Base-by-base conservation (phyloP, 2,888 invertebrate species). In the Platycheirus albimanus region DNA sequence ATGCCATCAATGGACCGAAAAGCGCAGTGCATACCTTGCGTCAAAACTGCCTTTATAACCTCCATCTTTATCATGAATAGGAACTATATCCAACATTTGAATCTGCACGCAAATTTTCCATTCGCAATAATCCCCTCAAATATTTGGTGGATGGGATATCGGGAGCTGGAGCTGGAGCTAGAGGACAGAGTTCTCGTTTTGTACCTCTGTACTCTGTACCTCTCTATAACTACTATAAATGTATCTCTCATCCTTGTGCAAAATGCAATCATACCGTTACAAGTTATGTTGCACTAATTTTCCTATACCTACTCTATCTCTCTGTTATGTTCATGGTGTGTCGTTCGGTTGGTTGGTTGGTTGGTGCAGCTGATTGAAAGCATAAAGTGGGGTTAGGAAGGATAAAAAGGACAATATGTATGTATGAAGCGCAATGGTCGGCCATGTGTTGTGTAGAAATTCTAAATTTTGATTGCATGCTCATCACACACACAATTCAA, bases 391-490 rank as follows among this genome's bases (percentile, higher is more conserved):
- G 38, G 56, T 15, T 33, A 47, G 24, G 58, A 24, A n/a, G 28
- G 20, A n/a, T n/a, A n/a, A 43, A 63, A 54, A 52, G 51, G 30
- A 15, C 24, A 33, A 11, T 19, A 24, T 43, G 51, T n/a, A n/a
- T n/a, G n/a, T n/a, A n/a, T n/a, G n/a, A n/a, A n/a, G n/a, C n/a
- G 19, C 28, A n/a, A 38, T 30, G 15, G 41, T 17, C 20, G 19
- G 36, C n/a, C n/a, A n/a, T 43, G 33, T 6, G 38, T 58, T 13
- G 43, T 51, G 6, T 54, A 67, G 78, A 83, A 54, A 74, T 78
- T 83, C 83, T 83, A 83, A 83, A 83, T 83, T 83, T 83, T 83
- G 83, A 83, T 83, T 83, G 83, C 83, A 78, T 78, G 78, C 78
- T 78, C 83, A 74, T 83, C 83, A 78, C 83, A 83, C 72, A 78